Conservation (phyloP, 2,113 vertebrate species). For the Synodontis membranacea region DNA sequence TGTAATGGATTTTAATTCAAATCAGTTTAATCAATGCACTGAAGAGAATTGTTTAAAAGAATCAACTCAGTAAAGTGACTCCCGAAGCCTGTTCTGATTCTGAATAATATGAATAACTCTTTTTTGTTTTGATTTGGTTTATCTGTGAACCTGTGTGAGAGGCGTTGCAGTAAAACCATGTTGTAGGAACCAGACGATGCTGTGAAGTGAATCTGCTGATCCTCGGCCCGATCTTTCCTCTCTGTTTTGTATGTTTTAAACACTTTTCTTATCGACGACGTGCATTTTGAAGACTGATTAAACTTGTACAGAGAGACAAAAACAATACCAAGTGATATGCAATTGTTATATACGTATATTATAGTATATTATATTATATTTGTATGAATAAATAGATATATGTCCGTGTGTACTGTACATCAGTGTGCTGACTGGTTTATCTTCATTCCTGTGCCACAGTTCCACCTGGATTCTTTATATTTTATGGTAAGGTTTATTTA, state of each 20-base stretch:
- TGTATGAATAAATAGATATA: slow-evolving; percentile 78
- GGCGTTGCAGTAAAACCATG: background rate
- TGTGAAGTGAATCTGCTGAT: slow-evolving; percentile 39
- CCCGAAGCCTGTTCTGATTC: slow-evolving; percentile 21
- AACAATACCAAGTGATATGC: slow-evolving; percentile 74
- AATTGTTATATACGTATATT: slow-evolving; percentile 73
- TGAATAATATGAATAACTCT: background rate
- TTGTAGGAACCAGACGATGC: slow-evolving; percentile 23
- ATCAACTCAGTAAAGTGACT: background rate
- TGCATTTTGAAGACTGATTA: slow-evolving; percentile 69
- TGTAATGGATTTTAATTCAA: background rate
- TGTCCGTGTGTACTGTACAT: slow-evolving; percentile 75
- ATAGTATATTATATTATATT: slow-evolving; percentile 74
- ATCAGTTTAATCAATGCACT: background rate
- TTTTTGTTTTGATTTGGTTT: background rate
- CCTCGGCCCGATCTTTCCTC: slow-evolving; percentile 45
- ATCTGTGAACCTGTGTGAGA: background rate
- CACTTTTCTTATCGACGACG: slow-evolving; percentile 70
- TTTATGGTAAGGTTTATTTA: background rate
- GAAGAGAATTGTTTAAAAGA: slow-evolving; percentile 3
- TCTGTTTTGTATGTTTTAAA: slow-evolving; percentile 70
- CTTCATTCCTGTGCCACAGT: background rate
- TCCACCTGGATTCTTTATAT: background rate
- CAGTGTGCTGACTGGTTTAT: slow-evolving; percentile 50
- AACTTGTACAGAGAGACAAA: slow-evolving; percentile 64